A percentile compares a stretch with the other conserved stretches of the same genome.
phyloP scores from a whole-genome alignment of 2,113 vertebrate genomes.

The Semnornis frantzii region DNA sequence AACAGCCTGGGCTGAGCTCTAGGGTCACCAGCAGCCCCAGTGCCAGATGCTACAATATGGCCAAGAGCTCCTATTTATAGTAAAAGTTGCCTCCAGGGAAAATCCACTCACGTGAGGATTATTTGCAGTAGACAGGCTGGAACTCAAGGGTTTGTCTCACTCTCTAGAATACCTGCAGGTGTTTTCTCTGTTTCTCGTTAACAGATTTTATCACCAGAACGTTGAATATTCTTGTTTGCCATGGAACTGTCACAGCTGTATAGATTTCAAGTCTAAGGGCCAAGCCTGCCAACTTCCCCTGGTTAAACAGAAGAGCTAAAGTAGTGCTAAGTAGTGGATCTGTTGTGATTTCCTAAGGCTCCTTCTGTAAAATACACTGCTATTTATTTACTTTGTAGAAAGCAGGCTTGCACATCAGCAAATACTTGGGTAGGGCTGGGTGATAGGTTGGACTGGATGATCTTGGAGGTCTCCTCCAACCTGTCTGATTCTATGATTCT shows the following conservation, averaged over 20 bases:
- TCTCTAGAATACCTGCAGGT: slow-evolving; percentile 1
- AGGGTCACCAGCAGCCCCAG: not conserved
- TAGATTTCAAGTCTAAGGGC: not conserved
- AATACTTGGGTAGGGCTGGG: not conserved
- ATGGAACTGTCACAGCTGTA: not conserved
- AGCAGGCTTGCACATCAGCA: not conserved
- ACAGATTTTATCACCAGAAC: not conserved
- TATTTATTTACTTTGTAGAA: not conserved
- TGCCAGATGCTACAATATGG: slow-evolving; percentile 27
- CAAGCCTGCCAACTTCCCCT: not conserved
- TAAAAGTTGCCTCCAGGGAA: slow-evolving; percentile 19
- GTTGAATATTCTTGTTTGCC: not conserved
- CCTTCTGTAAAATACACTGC: not conserved
- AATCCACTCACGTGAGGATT: slow-evolving; percentile 33
- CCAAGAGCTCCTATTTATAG: slow-evolving; percentile 52
- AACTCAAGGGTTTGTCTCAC: not conserved
- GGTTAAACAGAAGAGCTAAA: not conserved
- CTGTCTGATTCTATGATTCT: too few species aligned
- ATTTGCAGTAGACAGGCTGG: slow-evolving; percentile 30
- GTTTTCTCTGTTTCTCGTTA: not conserved
- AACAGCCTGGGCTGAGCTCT: not conserved
- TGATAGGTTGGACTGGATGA: too few species aligned
- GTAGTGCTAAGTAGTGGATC: not conserved
- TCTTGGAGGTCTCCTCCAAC: too few species aligned
- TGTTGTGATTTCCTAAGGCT: not conserved